Percentiles rank a stretch among this genome's conserved stretches.
Conservation (phyloP, 2,113 vertebrate species). For the Leptobrachium leishanense region DNA sequence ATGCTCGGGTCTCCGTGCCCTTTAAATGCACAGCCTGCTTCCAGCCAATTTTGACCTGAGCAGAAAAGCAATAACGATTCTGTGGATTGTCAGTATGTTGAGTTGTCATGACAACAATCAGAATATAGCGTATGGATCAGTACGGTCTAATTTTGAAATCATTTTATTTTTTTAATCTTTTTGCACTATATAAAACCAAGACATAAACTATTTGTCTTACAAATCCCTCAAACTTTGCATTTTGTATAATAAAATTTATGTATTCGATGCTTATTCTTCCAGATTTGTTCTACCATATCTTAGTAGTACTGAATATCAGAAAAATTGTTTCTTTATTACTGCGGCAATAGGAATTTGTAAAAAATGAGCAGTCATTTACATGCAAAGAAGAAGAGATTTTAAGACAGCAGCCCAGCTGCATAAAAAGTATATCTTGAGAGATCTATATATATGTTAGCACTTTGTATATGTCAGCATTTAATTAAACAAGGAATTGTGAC, state of each 20-base stretch:
- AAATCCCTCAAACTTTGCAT: neutral
- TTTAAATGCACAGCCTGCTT: slow-evolving; percentile 22
- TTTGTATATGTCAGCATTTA: neutral
- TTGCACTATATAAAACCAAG: slow-evolving; percentile 23
- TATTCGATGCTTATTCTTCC: neutral
- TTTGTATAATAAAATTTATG: slow-evolving; percentile 1
- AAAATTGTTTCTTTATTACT: neutral
- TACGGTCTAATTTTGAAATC: slow-evolving; percentile 29
- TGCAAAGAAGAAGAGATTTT: neutral
- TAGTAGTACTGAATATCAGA: neutral
- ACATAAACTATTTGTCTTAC: neutral
- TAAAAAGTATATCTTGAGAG: neutral
- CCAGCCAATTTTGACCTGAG: slow-evolving; percentile 28
- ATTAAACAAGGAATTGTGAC: neutral
- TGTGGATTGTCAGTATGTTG: slow-evolving; percentile 31
- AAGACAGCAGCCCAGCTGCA: neutral
- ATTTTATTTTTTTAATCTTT: slow-evolving; percentile 35
- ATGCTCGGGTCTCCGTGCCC: slow-evolving; percentile 9
- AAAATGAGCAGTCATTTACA: neutral
- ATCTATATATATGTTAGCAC: neutral
- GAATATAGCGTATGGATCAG: slow-evolving; percentile 44
- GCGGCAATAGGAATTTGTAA: neutral
- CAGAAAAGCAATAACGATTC: slow-evolving; percentile 37
- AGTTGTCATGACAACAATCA: slow-evolving; percentile 47
- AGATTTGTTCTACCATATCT: neutral